Conservation (phyloP, 2,113 vertebrate species). For the Tapirus terrestris region DNA sequence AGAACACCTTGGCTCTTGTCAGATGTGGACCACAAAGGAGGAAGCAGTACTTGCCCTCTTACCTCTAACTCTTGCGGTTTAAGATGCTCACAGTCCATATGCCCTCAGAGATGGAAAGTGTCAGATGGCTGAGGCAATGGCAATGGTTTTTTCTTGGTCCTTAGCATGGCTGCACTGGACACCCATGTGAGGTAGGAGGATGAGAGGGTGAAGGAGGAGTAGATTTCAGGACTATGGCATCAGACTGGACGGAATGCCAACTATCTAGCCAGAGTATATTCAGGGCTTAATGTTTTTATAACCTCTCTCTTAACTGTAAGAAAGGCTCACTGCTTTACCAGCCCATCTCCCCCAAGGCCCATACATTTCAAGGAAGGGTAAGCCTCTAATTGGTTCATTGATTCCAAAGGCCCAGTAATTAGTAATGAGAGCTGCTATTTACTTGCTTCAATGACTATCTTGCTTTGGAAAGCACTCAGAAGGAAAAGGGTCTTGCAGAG, state of each 20-base stretch:
- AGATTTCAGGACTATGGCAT: neutral
- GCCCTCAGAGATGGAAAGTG: neutral
- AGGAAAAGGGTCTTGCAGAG: neutral
- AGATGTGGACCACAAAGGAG: neutral
- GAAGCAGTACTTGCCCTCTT: neutral
- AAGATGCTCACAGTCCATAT: neutral
- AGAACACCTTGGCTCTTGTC: neutral
- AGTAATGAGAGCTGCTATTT: slow-evolving; percentile 28
- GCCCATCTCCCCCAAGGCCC: neutral
- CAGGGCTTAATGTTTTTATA: neutral
- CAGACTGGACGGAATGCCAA: neutral
- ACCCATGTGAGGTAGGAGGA: neutral
- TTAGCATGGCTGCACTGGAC: neutral
- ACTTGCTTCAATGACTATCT: slow-evolving; percentile 43
- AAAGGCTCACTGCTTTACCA: neutral
- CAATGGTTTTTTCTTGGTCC: neutral
- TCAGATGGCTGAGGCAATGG: neutral
- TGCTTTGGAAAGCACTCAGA: slow-evolving; percentile 37
- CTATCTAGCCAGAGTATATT: neutral
- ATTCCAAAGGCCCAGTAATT: slow-evolving; percentile 36
- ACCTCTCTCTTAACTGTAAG: neutral
- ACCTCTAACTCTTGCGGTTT: neutral
- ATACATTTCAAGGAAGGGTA: slow-evolving; percentile 47
- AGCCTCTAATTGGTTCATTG: slow-evolving; percentile 51
- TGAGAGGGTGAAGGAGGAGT: neutral